A percentile compares a stretch with the other conserved stretches of the same genome.
Evolutionary conservation across 2,113 vertebrate genomes (phyloP).

Genomic region (Thamnophis sirtalis): DNA sequence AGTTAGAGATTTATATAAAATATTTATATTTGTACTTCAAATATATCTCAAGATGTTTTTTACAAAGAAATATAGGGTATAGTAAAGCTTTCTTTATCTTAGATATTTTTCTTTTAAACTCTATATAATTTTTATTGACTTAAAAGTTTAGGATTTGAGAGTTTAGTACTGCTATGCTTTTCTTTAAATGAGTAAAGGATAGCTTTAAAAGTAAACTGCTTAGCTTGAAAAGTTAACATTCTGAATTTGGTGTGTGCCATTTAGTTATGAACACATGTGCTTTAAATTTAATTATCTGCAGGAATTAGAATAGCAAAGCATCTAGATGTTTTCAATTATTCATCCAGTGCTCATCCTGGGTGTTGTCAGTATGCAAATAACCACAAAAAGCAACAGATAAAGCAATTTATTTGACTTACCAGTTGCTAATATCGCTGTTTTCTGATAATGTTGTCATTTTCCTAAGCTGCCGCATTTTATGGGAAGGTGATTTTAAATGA

Average conservation of each 20-base stretch:
- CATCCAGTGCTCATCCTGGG: not conserved
- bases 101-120: conserved; percentile 53
- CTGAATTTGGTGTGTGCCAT: not conserved
- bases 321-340: not conserved
- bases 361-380: conserved; percentile 1
- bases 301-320: conserved; percentile 8
- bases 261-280: not conserved
- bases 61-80: conserved; percentile 54
- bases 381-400: not conserved
- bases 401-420: conserved; percentile 60
- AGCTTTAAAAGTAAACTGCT: not conserved
- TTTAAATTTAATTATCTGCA: conserved; percentile 20
- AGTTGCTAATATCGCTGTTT: conserved; percentile 48
- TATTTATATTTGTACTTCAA: conserved; percentile 70
- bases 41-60: conserved; percentile 66
- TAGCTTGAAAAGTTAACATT: not conserved
- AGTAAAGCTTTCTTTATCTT: conserved; percentile 62
- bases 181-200: conserved; percentile 18
- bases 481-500: conserved; percentile 50
- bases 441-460: conserved; percentile 52
- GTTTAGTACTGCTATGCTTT: not conserved
- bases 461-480: conserved; percentile 70
- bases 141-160: conserved; percentile 15
- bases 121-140: not conserved
- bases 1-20: conserved; percentile 71